Base-by-base conservation (phyloP, 2,113 vertebrate genomes). In the Dipodomys stephensi region DNA sequence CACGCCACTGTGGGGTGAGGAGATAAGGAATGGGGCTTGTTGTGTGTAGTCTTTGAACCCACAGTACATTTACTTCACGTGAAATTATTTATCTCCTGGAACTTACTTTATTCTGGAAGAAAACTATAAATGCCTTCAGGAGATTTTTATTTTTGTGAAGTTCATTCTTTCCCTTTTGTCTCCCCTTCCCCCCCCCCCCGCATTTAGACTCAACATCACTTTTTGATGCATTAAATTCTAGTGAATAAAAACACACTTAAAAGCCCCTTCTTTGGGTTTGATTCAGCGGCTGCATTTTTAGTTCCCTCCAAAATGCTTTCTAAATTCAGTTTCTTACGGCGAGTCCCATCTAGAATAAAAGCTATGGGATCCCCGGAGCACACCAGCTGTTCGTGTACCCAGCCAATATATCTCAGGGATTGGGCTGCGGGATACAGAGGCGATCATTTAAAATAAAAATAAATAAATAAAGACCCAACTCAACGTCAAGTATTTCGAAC, bases 321-420 rank as follows among this genome's bases (percentile, higher is more conserved):
- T 92, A 92, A 95, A 96, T 97, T 97, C 96, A 92, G 93, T 97
- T 96, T 96, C 96, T 97, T 97, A 97, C 96, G 95, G 72, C 93
- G 92, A 35, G 80, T 88, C 95, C 88, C 92, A 96, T 95, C 96
- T 71, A 91, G 94, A 95, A 96, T 97, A 97, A 97, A 96, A 97
- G 96, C 92, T 86, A 96, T 44, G 62, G 64, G 44, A 88, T 86
- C 96, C 96, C 92, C 88, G 95, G 93, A 96, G 97, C 96, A 92
- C 94, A 82, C 97, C 96, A 95, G 95, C 95, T 97, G 97, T 96
- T 96, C 96, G 90, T 53, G 93, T 94, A 90, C 90, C 90, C 91
- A 86, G 94, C 95, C 95, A 95, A 82, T 97, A 91, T 92, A 95
- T 96, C 95, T 96, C 95, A 88, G 90, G 86, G 88, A 97, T 94